phyloP scores from a whole-genome alignment of 2,113 vertebrate genomes.

The Pollachius pollachius region DNA sequence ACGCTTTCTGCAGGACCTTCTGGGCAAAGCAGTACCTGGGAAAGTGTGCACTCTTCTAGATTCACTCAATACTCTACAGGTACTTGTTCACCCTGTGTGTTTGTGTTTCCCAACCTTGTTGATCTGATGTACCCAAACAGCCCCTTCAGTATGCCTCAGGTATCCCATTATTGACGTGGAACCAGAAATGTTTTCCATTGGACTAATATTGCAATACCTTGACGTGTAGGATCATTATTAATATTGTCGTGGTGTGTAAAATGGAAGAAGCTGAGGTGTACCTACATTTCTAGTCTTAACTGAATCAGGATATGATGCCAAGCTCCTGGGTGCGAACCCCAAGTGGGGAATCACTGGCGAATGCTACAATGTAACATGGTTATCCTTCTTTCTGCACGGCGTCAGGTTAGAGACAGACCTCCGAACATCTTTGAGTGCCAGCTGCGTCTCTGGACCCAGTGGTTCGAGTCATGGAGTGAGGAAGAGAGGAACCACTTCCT shows the following conservation, averaged over 20 bases:
- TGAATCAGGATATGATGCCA: too few species aligned
- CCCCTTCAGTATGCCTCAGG: not conserved
- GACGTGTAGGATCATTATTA: too few species aligned
- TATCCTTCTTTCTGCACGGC: not conserved
- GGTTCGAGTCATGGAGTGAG: constrained; percentile 88
- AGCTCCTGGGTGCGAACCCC: too few species aligned
- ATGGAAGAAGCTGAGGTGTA: too few species aligned
- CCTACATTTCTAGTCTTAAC: too few species aligned
- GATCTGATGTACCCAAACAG: not conserved
- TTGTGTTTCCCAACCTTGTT: not conserved
- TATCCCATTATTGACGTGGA: not conserved
- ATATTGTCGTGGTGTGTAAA: too few species aligned
- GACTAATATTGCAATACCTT: too few species aligned
- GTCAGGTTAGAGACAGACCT: constrained; percentile 74
- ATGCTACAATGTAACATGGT: not conserved
- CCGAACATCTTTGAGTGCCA: constrained; percentile 89
- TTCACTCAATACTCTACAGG: constrained; percentile 79
- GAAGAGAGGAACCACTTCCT: constrained; percentile 85
- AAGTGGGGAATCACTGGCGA: too few species aligned
- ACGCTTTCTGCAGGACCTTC: constrained; percentile 81
- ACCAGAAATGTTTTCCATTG: too few species aligned
- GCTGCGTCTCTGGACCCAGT: constrained; percentile 87
- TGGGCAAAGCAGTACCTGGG: constrained; percentile 85
- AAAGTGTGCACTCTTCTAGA: constrained; percentile 84
- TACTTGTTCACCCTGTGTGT: constrained; percentile 22